Percentiles rank a stretch among this genome's conserved stretches.
phyloP scores from a whole-genome alignment of 1,140 invertebrate species.

The Telenomus remus region DNA sequence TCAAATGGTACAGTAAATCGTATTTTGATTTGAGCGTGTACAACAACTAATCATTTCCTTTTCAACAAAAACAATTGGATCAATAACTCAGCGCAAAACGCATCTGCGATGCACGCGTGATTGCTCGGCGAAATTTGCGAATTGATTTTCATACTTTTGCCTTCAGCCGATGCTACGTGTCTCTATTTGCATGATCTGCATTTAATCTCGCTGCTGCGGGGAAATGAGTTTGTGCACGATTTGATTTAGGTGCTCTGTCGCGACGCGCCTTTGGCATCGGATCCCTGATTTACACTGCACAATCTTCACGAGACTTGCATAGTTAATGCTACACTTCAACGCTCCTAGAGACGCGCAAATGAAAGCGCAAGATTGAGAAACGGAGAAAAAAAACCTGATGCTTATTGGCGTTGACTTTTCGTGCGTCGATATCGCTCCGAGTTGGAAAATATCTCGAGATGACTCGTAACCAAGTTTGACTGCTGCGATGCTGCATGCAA shows the following conservation, averaged over 20 bases:
- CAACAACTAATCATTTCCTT: constrained; percentile 5
- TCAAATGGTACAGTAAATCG: too few relatives aligned
- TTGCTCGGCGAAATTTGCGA: constrained; percentile 17
- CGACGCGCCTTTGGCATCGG: constrained; percentile 6
- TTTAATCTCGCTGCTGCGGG: constrained; percentile 13
- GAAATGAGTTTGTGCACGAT: constrained; percentile 5
- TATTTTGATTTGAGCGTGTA: not conserved
- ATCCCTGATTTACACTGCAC: not conserved
- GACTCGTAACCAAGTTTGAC: not conserved
- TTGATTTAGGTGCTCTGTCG: constrained; percentile 7
- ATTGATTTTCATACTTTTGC: constrained; percentile 25
- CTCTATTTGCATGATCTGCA: constrained; percentile 17
- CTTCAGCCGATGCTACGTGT: not conserved
- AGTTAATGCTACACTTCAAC: not conserved
- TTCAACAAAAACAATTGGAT: not conserved
- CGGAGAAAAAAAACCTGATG: too few relatives aligned
- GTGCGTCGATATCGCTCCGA: too few relatives aligned
- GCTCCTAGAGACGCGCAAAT: too few relatives aligned
- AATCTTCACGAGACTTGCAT: not conserved
- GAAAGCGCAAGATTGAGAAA: too few relatives aligned
- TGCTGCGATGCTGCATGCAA: too few relatives aligned
- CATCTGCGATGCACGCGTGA: constrained; percentile 8
- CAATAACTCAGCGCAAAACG: constrained; percentile 1
- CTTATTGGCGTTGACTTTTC: too few relatives aligned
- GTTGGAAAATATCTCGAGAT: too few relatives aligned